These are phyloP conservation scores for Cyphomyrmex costatus DNA, from an alignment of 1,140 invertebrate genomes.

Conservation along the genomic window DNA sequence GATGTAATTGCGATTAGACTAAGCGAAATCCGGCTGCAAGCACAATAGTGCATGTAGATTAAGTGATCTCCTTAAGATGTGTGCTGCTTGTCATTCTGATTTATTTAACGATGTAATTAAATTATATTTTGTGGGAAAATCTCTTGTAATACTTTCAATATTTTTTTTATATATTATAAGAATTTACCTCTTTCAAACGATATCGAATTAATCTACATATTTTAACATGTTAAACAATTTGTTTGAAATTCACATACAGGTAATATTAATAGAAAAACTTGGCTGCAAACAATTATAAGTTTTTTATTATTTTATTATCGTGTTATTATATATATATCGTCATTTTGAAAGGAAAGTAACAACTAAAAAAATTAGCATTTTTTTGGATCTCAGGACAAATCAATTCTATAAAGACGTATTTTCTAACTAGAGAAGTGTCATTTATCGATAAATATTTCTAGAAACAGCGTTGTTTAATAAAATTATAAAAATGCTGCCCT, in stretches of 20 bases:
- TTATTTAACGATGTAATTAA: background rate
- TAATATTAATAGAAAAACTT: background rate
- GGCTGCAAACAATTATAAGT: too few species aligned
- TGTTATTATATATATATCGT: too few species aligned
- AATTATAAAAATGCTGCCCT: too few species aligned
- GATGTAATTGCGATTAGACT: constrained; percentile 48
- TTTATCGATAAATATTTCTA: too few species aligned
- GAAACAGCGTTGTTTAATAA: too few species aligned
- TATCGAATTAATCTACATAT: background rate
- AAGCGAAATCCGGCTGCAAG: constrained; percentile 31
- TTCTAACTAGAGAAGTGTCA: too few species aligned
- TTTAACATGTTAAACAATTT: background rate
- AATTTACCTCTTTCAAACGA: background rate
- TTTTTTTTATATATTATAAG: background rate
- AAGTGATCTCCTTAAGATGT: background rate
- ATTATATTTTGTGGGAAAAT: background rate
- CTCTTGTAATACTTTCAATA: background rate
- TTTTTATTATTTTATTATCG: too few species aligned
- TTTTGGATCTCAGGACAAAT: too few species aligned
- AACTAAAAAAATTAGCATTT: too few species aligned
- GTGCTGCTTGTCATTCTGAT: background rate
- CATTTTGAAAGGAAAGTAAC: too few species aligned
- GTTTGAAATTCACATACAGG: background rate
- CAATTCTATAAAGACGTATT: too few species aligned
- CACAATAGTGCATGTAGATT: background rate